Evolutionary conservation across 1,140 invertebrate species (phyloP), one percentile per base, ranked within the genome.

Genomic region (Drosophila kohkoa): DNA sequence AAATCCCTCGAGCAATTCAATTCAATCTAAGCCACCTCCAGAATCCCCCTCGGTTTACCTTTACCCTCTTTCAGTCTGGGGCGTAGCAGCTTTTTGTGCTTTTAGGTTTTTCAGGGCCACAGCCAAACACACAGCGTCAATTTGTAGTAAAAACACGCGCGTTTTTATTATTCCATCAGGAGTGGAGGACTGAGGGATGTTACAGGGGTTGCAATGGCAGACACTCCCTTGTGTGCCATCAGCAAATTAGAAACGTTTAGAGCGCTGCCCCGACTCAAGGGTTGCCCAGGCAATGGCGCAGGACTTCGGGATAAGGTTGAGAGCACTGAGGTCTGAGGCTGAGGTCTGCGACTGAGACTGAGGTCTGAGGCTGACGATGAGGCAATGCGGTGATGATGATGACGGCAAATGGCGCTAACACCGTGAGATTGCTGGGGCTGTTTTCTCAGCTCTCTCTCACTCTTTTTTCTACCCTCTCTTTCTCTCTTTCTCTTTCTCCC

Each of bases 91-190:
- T 43, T 41, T 60, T 41, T 63, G 13, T 45, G 64, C 54, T 32
- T 32, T 8, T 32, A 5, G 5, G 30, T 2, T 6, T 32, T 38
- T 10, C 45, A 52, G 57, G 48, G 59, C 64, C 69, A 81, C 75
- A 54, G 62, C 66, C 89, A 85, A 89, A 85, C 77, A 77, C 70
- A 75, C 73, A 73, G 77, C 85, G 85, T 69, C 85, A 89, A 89
- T 89, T 89, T 89, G 85, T 89, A 89, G 85, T 89, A 83, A 85
- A 85, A 89, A 90, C 85, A 89, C 85, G 85, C 85, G 85, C 85
- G 81, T 63, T 89, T 89, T 89, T 89, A 89, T 89, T 89, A 89
- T 89, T 89, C 85, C 85, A 89, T 89, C 86, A 90, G 78, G 59
- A 57, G 41, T 43, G 30, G 51, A 73, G 55, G 68, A 0, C 20